phyloP scores from a whole-genome alignment of 2,113 vertebrate species.

The Lophotis ruficrista region DNA sequence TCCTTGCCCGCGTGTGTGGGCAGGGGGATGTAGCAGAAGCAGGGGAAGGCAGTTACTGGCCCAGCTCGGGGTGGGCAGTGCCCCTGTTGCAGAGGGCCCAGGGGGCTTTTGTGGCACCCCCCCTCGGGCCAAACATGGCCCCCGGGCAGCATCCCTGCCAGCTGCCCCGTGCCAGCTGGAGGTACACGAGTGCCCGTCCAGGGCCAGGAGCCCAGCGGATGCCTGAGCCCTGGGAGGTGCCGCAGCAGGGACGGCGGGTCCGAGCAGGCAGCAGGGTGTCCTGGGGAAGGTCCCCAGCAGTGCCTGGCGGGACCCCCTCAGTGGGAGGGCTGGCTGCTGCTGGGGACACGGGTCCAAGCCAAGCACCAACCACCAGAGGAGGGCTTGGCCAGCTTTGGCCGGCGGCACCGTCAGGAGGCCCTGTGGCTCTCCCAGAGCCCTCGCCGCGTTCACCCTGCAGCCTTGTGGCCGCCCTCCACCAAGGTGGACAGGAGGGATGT shows the following conservation, averaged over 20 bases:
- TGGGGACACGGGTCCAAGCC: rapidly evolving
- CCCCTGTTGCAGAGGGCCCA: too few species aligned
- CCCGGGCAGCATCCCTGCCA: not conserved
- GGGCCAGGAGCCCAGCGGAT: rapidly evolving
- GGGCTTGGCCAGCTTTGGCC: not conserved
- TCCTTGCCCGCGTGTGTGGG: rapidly evolving
- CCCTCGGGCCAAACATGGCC: not conserved
- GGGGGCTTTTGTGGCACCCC: not conserved
- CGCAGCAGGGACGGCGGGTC: rapidly evolving
- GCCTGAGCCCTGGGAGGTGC: rapidly evolving
- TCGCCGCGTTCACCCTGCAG: rapidly evolving
- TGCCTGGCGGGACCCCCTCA: not conserved
- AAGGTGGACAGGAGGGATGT: rapidly evolving
- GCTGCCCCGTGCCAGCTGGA: rapidly evolving
- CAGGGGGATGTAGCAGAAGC: not conserved
- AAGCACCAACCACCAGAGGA: rapidly evolving
- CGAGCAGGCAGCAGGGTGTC: not conserved
- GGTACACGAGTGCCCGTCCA: not conserved
- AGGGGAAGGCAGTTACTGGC: not conserved
- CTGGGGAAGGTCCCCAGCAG: not conserved
- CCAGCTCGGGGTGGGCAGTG: not conserved
- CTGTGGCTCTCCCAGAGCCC: not conserved
- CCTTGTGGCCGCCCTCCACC: rapidly evolving
- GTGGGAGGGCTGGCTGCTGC: not conserved
- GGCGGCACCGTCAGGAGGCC: not conserved